These are phyloP conservation scores for Collichthys lucidus DNA, from an alignment of 2,113 vertebrate genomes.

Conservation along the genomic window DNA sequence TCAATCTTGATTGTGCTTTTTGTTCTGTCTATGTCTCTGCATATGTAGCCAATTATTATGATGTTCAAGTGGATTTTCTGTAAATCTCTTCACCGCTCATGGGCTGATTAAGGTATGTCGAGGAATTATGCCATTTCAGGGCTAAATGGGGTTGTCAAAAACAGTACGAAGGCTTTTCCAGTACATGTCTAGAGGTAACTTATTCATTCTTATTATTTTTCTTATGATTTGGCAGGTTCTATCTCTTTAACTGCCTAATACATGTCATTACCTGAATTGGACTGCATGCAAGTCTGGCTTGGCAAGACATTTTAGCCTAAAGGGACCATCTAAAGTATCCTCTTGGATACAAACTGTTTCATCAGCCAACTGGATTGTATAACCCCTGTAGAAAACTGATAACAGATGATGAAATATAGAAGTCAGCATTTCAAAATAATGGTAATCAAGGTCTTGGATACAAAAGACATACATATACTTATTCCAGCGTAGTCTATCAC, in stretches of 20 bases:
- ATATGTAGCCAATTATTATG: slow-evolving; percentile 56
- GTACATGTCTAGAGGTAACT: background rate
- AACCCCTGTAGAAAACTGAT: slow-evolving; percentile 10
- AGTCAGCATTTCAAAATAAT: slow-evolving; percentile 14
- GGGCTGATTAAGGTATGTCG: slow-evolving; percentile 42
- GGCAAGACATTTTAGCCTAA: too few species aligned
- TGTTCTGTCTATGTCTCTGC: slow-evolving; percentile 22
- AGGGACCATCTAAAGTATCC: slow-evolving; percentile 19
- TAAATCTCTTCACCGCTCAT: slow-evolving; percentile 43
- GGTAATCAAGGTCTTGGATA: background rate
- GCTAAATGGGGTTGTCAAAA: slow-evolving; percentile 18
- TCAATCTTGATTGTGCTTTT: slow-evolving; percentile 41
- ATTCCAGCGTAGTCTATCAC: background rate
- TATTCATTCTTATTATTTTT: slow-evolving; percentile 26
- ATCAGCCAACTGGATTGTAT: slow-evolving; percentile 8
- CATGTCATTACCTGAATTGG: slow-evolving; percentile 54
- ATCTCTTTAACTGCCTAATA: slow-evolving; percentile 18
- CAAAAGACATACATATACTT: background rate
- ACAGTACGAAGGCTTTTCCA: background rate
- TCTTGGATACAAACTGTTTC: slow-evolving; percentile 30
- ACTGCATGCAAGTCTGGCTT: slow-evolving; percentile 11
- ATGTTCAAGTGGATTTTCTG: slow-evolving; percentile 43
- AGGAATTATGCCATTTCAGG: slow-evolving; percentile 31
- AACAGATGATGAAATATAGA: slow-evolving; percentile 9
- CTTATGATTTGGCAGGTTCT: slow-evolving; percentile 10